Evolutionary conservation across 2,797 vertebrate genomes (phyloP), one percentile per base, ranked within the genome.

Genomic region (Ispidina picta): DNA sequence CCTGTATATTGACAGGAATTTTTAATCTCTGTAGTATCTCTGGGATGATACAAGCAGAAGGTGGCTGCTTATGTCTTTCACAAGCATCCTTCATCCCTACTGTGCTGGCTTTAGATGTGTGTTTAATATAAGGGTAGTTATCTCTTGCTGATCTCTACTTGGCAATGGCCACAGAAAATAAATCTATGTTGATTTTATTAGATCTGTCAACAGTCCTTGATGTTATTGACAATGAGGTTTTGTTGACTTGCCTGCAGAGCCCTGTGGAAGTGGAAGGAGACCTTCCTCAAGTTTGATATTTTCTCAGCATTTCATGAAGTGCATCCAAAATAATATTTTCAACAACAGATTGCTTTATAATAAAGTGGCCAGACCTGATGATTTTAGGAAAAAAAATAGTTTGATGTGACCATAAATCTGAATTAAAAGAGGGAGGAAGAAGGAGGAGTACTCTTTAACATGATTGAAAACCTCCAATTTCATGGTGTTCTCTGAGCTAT

Each of bases 181-280:
- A 94, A 93, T 87, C 83, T 80, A 76, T 92, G 92, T 93, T 96
- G 94, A 96, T 95, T 93, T 92, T 92, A 90, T 95, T 95, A 90
- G 88, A 87, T 92, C 94, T 94, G 93, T 96, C 96, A 95, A 95
- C 91, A 93, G 86, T 92, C 95, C 90, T 93, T 95, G 94, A 94
- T 96, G 88, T 93, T 95, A 88, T 95, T 96, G 94, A 95, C 92
- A 96, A 92, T 88, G 83, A 89, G 78, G 44, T 88, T 95, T 96
- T 95, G 94, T 95, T 95, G 91, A 96, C 88, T 86, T 86, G 80
- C 56, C 69, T 73, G 74, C 56, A 77, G 77, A 88, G 56, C 44
- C 73, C 87, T 80, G 69, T 95, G 81, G 69, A 93, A 92, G 85
- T 93, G 81, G 91, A 91, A 94, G 88, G 78, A 92, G 85, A 93